Conservation (phyloP, 1,140 invertebrate species). For the Chymomyza costata region DNA sequence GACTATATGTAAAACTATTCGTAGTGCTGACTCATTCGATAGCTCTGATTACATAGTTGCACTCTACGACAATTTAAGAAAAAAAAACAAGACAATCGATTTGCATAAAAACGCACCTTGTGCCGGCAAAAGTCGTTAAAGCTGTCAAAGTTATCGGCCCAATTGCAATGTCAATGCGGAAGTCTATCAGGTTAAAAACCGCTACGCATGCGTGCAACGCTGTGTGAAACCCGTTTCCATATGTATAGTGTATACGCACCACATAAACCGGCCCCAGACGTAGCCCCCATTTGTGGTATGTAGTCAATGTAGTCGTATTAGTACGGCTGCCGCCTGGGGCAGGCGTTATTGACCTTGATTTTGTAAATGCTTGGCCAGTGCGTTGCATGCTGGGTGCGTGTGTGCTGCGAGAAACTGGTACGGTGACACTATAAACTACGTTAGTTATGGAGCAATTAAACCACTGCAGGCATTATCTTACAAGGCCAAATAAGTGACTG, state of each 20-base stretch:
- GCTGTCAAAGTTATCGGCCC: too few species aligned
- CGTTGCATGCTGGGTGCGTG: slow-evolving; percentile 2
- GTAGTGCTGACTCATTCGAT: too few species aligned
- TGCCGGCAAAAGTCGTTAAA: too few species aligned
- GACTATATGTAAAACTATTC: too few species aligned
- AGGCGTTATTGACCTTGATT: slow-evolving; percentile 64
- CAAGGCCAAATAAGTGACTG: slow-evolving; percentile 18
- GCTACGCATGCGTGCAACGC: slow-evolving; percentile 57
- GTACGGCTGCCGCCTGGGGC: too few species aligned
- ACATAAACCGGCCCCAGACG: not conserved
- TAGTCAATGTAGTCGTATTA: too few species aligned
- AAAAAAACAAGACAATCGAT: too few species aligned
- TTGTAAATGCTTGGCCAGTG: slow-evolving; percentile 15
- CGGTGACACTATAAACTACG: slow-evolving; percentile 56
- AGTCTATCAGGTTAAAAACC: slow-evolving; percentile 52
- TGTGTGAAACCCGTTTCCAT: slow-evolving; percentile 16
- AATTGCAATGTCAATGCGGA: too few species aligned
- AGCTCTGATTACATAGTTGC: too few species aligned
- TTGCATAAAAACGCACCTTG: slow-evolving; percentile 13
- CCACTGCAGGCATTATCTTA: slow-evolving; percentile 21
- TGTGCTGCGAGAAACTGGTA: slow-evolving; percentile 46
- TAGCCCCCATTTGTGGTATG: too few species aligned
- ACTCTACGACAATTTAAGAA: too few species aligned
- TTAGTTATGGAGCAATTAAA: slow-evolving; percentile 39
- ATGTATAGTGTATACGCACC: slow-evolving; percentile 23